Evolutionary conservation across 1,140 invertebrate species (phyloP).

Genomic region (Stratiolaelaps scimitus): DNA sequence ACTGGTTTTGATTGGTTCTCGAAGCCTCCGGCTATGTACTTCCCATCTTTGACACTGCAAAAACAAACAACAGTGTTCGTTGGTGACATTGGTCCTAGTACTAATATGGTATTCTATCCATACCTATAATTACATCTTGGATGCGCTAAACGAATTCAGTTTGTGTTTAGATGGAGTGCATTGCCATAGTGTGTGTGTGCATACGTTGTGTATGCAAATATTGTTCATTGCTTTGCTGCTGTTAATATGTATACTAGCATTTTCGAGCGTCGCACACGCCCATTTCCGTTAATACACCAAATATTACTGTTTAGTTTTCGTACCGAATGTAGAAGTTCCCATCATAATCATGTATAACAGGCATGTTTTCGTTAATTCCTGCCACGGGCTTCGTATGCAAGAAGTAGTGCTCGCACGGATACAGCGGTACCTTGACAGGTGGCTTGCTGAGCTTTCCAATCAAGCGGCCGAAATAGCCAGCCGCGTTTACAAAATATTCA

Average conservation of each 20-base stretch:
- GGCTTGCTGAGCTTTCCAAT: slow-evolving; percentile 43
- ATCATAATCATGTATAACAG: slow-evolving; percentile 46
- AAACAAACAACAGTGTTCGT: neutral
- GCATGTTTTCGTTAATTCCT: slow-evolving; percentile 42
- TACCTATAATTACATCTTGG: too few species aligned
- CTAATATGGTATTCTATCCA: too few species aligned
- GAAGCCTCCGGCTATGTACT: slow-evolving; percentile 46
- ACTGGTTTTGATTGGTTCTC: slow-evolving; percentile 44
- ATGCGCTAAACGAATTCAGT: too few species aligned
- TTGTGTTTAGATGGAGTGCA: too few species aligned
- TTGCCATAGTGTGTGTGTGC: too few species aligned
- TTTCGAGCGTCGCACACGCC: too few species aligned
- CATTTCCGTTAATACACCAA: too few species aligned
- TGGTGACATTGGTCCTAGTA: too few species aligned
- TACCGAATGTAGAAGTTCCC: slow-evolving; percentile 45
- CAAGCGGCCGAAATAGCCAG: slow-evolving; percentile 46
- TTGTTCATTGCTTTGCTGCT: too few species aligned
- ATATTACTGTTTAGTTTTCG: too few species aligned
- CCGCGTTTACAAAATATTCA: slow-evolving; percentile 50
- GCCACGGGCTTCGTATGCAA: slow-evolving; percentile 46
- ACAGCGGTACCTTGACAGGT: slow-evolving; percentile 45
- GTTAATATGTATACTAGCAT: too few species aligned
- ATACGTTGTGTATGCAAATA: too few species aligned
- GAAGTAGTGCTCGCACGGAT: slow-evolving; percentile 48
- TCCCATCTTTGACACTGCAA: slow-evolving; percentile 39